Conservation (phyloP, 2,888 invertebrate genomes). For the Orthosia gothica region DNA sequence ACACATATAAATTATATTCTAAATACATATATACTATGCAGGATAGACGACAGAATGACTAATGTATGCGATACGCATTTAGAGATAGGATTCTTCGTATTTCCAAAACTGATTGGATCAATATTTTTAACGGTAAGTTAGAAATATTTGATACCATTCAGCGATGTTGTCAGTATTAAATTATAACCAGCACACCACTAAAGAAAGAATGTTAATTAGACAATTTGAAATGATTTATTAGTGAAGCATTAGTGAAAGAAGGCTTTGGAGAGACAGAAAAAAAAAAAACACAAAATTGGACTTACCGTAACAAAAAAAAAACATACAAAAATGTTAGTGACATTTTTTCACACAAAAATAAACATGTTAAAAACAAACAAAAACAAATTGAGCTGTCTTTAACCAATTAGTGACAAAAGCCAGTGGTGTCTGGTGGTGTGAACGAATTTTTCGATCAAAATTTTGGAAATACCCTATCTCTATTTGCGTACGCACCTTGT, state of each 20-base stretch:
- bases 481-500: slow-evolving; percentile 89
- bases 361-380: slow-evolving; percentile 73
- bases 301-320: slow-evolving; percentile 81
- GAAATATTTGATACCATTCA: slow-evolving; percentile 72
- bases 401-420: slow-evolving; percentile 88
- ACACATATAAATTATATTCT: slow-evolving; percentile 66
- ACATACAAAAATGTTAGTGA: slow-evolving; percentile 81
- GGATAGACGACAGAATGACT: slow-evolving; percentile 70
- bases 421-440: slow-evolving; percentile 87
- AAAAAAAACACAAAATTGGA: slow-evolving; percentile 76
- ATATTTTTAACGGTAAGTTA: slow-evolving; percentile 72
- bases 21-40: slow-evolving; percentile 68
- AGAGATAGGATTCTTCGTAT: slow-evolving; percentile 87
- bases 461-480: slow-evolving; percentile 84
- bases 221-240: slow-evolving; percentile 71
- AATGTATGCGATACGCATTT: slow-evolving; percentile 83
- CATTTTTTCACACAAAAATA: slow-evolving; percentile 76
- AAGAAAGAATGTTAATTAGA: slow-evolving; percentile 80
- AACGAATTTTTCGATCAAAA: slow-evolving; percentile 55
- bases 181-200: slow-evolving; percentile 90
- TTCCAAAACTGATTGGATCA: slow-evolving; percentile 74
- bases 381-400: slow-evolving; percentile 87
- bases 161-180: slow-evolving; percentile 69
- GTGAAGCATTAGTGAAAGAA: slow-evolving; percentile 84
- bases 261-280: slow-evolving; percentile 66